Evolutionary conservation across 64 coral and sea anemone species (phyloP).

Genomic region (Actinia tenebrosa): DNA sequence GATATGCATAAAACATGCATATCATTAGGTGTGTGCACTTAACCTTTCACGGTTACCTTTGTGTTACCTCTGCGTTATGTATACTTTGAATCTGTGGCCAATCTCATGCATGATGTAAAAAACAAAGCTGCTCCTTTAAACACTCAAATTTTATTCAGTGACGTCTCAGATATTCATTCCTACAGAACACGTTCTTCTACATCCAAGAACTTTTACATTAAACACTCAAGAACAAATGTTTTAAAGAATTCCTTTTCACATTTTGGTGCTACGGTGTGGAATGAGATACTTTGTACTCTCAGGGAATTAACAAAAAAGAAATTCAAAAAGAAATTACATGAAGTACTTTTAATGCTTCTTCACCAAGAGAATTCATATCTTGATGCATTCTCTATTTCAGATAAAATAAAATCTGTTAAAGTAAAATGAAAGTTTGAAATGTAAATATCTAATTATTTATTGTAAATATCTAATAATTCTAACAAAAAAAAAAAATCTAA

Average conservation of each 20-base stretch:
- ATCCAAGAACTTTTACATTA: constrained; percentile 30
- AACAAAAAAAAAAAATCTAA: no score
- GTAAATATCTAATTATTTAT: no score
- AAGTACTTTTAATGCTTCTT: neutral
- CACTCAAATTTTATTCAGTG: constrained; percentile 7
- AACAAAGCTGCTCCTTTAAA: neutral
- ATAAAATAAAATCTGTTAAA: neutral
- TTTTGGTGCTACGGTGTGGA: constrained; percentile 37
- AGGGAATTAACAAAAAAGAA: constrained; percentile 33
- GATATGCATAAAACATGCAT: no score
- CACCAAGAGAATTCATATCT: no score
- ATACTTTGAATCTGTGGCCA: constrained; percentile 32
- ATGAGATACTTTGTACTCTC: constrained; percentile 38
- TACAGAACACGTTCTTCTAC: constrained; percentile 36
- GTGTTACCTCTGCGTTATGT: neutral
- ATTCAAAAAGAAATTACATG: constrained; percentile 41
- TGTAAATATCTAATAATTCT: no score
- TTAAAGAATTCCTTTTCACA: constrained; percentile 21
- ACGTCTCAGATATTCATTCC: constrained; percentile 19
- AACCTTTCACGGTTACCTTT: no score
- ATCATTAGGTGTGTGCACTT: no score
- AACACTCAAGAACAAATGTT: constrained; percentile 14
- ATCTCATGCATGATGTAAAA: constrained; percentile 28
- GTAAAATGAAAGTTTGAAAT: no score
- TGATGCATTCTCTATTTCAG: neutral